Evolutionary conservation across 2,797 vertebrate species (phyloP).

Genomic region (Anguilla pacifica): DNA sequence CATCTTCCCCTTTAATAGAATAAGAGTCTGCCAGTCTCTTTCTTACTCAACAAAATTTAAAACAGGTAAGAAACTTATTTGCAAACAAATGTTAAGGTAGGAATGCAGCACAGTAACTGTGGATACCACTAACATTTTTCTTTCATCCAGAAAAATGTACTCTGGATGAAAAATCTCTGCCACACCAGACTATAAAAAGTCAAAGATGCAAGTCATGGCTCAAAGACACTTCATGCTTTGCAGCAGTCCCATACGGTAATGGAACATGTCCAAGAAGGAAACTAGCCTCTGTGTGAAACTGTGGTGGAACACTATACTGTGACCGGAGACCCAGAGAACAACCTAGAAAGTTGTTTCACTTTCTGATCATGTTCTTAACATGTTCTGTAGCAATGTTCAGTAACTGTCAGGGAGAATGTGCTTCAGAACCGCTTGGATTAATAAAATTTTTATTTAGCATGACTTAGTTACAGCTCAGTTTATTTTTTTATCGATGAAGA

Average conservation of each 20-base stretch:
- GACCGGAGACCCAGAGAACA: not conserved
- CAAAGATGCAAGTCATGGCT: not conserved
- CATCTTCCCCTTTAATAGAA: not conserved
- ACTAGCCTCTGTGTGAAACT: not conserved
- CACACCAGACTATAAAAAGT: not conserved
- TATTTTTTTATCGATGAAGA: conserved; percentile 2
- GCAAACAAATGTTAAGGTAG: not conserved
- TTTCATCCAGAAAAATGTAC: not conserved
- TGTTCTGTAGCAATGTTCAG: not conserved
- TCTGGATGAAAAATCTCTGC: not conserved
- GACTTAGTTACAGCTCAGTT: not conserved
- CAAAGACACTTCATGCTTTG: not conserved
- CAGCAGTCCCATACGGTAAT: not conserved
- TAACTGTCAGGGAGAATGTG: not conserved
- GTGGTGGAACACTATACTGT: not conserved
- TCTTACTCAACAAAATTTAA: not conserved
- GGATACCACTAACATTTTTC: not conserved
- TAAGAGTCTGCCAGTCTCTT: not conserved
- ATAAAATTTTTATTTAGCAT: not conserved
- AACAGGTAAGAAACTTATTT: not conserved
- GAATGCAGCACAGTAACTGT: not conserved
- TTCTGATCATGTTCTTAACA: not conserved
- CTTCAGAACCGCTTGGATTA: not conserved
- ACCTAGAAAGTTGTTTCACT: not conserved
- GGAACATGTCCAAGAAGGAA: not conserved